phyloP scores from a whole-genome alignment of 30 jellyfish, hydroid and myxozoan species.

The Hydractinia symbiolongicarpus region DNA sequence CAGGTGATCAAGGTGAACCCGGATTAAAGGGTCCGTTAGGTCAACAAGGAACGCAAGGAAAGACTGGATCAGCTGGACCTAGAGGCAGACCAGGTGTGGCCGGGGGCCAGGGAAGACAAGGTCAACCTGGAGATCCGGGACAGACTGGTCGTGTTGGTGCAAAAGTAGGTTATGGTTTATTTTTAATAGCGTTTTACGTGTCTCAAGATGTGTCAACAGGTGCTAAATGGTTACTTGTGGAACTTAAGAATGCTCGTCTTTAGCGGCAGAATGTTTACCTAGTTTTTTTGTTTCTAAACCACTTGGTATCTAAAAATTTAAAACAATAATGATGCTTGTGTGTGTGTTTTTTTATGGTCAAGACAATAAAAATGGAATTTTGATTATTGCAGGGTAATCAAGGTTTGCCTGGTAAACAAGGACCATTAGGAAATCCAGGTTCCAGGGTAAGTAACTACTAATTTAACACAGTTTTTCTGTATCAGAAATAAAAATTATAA shows the following conservation, averaged over 20 bases:
- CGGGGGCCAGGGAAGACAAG: constrained; percentile 64
- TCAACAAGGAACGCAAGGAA: constrained; percentile 47
- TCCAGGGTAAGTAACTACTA: constrained; percentile 10
- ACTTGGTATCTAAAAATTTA: neutral
- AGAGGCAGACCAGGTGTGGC: constrained; percentile 83
- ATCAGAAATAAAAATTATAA: neutral
- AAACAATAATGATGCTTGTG: neutral
- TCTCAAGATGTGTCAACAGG: constrained; percentile 47
- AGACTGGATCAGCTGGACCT: constrained; percentile 77
- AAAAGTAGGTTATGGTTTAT: neutral
- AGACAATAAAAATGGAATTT: neutral
- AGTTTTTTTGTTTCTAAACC: too few relatives aligned
- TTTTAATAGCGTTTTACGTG: constrained; percentile 36
- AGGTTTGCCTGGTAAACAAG: constrained; percentile 54
- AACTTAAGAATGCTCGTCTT: too few relatives aligned
- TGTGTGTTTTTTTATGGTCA: neutral
- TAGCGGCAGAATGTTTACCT: too few relatives aligned
- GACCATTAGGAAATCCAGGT: constrained; percentile 61
- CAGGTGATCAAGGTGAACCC: constrained; percentile 34
- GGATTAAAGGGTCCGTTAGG: constrained; percentile 14
- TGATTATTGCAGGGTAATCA: constrained; percentile 36
- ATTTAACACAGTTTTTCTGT: too few relatives aligned
- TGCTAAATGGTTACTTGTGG: constrained; percentile 27
- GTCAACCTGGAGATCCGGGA: constrained; percentile 70
- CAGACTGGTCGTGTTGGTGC: constrained; percentile 68